Evolutionary conservation across 2,888 invertebrate genomes (phyloP).

Genomic region (Protophormia terraenovae): DNA sequence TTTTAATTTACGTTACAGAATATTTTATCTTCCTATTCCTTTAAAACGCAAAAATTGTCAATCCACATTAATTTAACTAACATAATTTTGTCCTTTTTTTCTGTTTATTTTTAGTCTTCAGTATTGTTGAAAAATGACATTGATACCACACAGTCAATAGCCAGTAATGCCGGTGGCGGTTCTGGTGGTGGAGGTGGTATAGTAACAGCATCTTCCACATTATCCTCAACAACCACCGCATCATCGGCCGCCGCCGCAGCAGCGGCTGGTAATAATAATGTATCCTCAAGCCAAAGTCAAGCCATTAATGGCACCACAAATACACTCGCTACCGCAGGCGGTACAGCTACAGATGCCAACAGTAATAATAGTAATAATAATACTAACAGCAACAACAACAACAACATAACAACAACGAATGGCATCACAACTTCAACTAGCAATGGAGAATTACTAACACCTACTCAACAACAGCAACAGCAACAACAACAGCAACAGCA

Average conservation of each 20-base stretch:
- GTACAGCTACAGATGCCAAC: constrained; percentile 64
- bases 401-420: constrained; percentile 64
- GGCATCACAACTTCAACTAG: constrained; percentile 51
- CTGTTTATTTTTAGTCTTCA: constrained; percentile 75
- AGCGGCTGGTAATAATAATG: constrained; percentile 63
- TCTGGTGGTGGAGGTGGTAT: constrained; percentile 73
- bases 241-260: constrained; percentile 63
- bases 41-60: neutral
- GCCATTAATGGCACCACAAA: constrained; percentile 70
- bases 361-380: constrained; percentile 50
- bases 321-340: constrained; percentile 68
- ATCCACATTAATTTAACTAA: neutral
- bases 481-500: constrained; percentile 71
- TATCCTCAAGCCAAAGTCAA: constrained; percentile 71
- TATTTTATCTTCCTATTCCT: no score
- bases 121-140: constrained; percentile 83
- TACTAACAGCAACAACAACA: constrained; percentile 60
- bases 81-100: constrained; percentile 32
- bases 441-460: constrained; percentile 64
- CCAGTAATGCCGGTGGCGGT: constrained; percentile 80
- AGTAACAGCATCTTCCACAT: constrained; percentile 61
- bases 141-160: constrained; percentile 78
- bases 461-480: constrained; percentile 65
- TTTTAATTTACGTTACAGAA: neutral
- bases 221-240: constrained; percentile 67